Evolutionary conservation across 1,140 invertebrate genomes (phyloP).

Genomic region (Diorhabda carinulata): DNA sequence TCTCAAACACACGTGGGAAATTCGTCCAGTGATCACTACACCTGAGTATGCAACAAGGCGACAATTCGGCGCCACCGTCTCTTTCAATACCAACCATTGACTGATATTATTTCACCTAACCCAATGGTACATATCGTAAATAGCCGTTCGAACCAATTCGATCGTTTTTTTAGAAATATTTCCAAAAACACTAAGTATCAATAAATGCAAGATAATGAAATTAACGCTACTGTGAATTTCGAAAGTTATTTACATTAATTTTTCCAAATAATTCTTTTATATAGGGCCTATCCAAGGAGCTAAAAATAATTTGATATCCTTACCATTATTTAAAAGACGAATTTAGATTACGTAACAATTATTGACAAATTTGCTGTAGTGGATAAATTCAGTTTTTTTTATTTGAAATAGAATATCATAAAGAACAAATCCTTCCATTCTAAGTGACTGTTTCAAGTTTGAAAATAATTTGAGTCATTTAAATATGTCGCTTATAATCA

Average conservation of each 20-base stretch:
- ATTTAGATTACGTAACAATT: no score
- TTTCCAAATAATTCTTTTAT: background rate
- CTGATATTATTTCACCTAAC: background rate
- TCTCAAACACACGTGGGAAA: slow-evolving; percentile 25
- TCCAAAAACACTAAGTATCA: slow-evolving; percentile 2
- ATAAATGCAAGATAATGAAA: background rate
- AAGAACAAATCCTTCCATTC: no score
- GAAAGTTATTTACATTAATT: background rate
- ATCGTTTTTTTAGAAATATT: background rate
- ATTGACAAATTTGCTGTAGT: no score
- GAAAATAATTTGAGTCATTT: no score
- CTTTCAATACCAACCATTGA: background rate
- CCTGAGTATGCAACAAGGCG: slow-evolving; percentile 27
- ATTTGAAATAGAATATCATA: no score
- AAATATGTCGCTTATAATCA: no score
- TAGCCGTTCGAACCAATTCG: background rate
- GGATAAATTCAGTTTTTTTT: no score
- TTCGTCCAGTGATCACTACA: slow-evolving; percentile 11
- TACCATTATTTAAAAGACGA: no score
- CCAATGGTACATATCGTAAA: background rate
- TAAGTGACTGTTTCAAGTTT: no score
- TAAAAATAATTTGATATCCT: no score
- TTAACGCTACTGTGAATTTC: background rate
- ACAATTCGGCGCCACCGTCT: slow-evolving; percentile 22
- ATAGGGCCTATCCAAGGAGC: no score